Evolutionary conservation across 2,113 vertebrate genomes (phyloP), one percentile per base, ranked within the genome.

Genomic region (Nycticorax nycticorax): DNA sequence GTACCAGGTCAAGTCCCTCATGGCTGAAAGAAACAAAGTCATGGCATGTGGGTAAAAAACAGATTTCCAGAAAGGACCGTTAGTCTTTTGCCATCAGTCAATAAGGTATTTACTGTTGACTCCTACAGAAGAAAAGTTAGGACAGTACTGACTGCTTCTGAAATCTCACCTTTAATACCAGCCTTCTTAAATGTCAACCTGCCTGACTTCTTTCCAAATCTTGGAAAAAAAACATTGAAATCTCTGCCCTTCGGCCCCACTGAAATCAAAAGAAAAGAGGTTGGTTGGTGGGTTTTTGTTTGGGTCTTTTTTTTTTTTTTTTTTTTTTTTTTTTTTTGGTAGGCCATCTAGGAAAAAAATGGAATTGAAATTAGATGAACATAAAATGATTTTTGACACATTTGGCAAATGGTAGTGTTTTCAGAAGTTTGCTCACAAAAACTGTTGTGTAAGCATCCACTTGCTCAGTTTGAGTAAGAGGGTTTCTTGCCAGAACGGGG

Each of bases 11-110:
- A 37, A 23, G 16, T 45, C 26, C 8, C 7, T 82, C 13, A 8
- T 13, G 33, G 6, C 45, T 81, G 23, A 93, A 71, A 88, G 43
- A 56, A 83, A 77, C 27, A 12, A 73, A 80, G 20, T 26, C 8
- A 48, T 24, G 15, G 28, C 11, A n/a, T 57, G 6, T 75, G 26
- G 30, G 10, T 72, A 30, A 77, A 39, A 7, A 0, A 0, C n/a
- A 62, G 32, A 33, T 79, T 80, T 93, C 22, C 37, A 74, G n/a
- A 66, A 91, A 77, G 33, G 4, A 52, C 17, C 7, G 13, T 32
- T 11, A 30, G 48, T 60, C 45, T 64, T 66, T 60, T 30, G 4
- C 12, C 24, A 26, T 35, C 4, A 2, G 12, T 55, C 63, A 84
- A 39, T 41, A 39, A 3, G 18, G 16, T 26, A 74, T 84, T 75